Percentiles rank a stretch among this genome's conserved stretches.
phyloP scores from a whole-genome alignment of 2,113 vertebrate genomes.

The Camarhynchus parvulus region DNA sequence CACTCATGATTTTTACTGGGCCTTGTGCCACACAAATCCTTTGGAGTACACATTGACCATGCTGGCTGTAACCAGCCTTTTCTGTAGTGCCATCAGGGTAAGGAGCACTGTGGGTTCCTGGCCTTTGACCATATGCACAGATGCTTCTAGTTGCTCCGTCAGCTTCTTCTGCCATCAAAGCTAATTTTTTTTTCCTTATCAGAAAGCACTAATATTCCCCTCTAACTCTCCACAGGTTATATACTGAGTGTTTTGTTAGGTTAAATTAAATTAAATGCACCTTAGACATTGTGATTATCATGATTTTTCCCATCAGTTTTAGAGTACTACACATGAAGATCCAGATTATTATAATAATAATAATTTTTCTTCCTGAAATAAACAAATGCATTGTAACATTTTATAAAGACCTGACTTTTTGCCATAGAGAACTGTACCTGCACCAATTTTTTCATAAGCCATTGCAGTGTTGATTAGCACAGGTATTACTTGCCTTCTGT shows the following conservation, averaged over 20 bases:
- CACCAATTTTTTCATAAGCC: background rate
- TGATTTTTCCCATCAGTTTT: background rate
- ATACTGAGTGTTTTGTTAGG: background rate
- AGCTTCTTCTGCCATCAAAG: background rate
- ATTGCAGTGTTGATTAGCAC: background rate
- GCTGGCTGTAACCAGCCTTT: background rate
- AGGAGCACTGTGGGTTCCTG: background rate
- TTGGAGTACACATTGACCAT: background rate
- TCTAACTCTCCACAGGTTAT: background rate
- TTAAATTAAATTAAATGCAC: background rate
- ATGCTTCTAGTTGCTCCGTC: background rate
- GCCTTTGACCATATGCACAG: slow-evolving; percentile 10
- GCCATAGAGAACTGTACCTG: background rate
- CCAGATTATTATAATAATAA: background rate
- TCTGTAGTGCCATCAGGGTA: fast-evolving
- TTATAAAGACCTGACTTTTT: background rate
- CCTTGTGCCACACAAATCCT: background rate
- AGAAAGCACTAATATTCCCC: background rate
- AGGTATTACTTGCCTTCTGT: background rate
- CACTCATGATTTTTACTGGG: background rate
- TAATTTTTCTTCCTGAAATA: background rate
- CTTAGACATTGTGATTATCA: background rate
- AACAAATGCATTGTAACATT: background rate
- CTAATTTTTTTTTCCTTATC: background rate
- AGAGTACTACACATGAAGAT: background rate